phyloP scores from a whole-genome alignment of 1,140 invertebrate genomes.

The Magallana angulata region DNA sequence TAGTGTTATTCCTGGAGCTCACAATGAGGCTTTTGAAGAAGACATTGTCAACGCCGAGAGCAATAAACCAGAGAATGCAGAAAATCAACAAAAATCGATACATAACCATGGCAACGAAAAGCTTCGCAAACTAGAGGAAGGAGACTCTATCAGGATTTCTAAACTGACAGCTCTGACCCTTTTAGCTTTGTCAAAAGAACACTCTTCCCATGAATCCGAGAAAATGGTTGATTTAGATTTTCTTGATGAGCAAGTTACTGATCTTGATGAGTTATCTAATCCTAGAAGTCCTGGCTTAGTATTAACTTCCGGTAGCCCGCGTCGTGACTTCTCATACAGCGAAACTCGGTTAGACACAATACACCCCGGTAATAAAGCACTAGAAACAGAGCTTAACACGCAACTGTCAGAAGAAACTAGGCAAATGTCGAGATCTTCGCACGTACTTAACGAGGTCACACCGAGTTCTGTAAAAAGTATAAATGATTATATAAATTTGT shows the following conservation, averaged over 20 bases:
- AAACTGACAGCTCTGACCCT: conserved; percentile 2
- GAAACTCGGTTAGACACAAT: conserved; percentile 45
- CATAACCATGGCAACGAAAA: not conserved
- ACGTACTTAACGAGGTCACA: not conserved
- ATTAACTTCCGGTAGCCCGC: not conserved
- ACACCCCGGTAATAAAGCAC: not conserved
- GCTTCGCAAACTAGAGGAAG: conserved; percentile 13
- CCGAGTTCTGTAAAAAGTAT: not conserved
- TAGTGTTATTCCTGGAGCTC: not conserved
- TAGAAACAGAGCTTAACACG: not conserved
- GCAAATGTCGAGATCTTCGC: not conserved
- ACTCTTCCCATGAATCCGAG: not conserved
- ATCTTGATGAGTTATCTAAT: conserved; percentile 41
- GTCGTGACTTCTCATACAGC: conserved; percentile 49
- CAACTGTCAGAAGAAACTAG: not conserved
- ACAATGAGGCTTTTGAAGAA: conserved; percentile 17
- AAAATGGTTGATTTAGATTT: conserved; percentile 19
- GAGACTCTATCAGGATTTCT: conserved; percentile 2
- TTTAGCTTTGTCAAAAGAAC: conserved; percentile 16
- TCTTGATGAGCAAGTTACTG: conserved; percentile 18
- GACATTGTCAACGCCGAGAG: not conserved
- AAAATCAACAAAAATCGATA: not conserved
- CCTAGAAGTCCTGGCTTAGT: conserved; percentile 25
- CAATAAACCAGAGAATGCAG: not conserved
- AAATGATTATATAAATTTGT: conserved; percentile 30